Conservation (phyloP, 2,113 vertebrate species). For the Gavia stellata region DNA sequence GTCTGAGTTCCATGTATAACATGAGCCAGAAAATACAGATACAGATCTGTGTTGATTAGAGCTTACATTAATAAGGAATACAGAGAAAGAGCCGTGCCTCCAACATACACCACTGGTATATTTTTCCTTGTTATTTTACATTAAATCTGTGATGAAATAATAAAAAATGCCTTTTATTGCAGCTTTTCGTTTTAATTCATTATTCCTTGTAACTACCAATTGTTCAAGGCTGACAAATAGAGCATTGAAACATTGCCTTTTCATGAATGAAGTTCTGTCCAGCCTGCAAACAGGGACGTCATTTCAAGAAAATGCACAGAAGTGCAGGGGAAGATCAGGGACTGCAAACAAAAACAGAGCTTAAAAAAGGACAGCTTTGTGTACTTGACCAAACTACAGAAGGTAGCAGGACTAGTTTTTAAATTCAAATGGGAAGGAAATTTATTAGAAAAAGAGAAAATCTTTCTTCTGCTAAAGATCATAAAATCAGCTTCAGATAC, state of each 20-base stretch:
- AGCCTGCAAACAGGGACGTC: background rate
- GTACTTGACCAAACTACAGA: background rate
- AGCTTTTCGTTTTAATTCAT: background rate
- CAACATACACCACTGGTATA: background rate
- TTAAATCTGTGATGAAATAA: background rate
- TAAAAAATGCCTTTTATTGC: background rate
- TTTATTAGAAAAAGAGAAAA: background rate
- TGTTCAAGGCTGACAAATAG: conserved; percentile 54
- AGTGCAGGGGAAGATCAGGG: background rate
- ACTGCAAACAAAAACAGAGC: background rate
- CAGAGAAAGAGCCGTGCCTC: background rate
- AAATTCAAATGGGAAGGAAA: background rate
- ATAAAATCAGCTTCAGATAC: background rate
- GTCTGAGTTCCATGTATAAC: background rate
- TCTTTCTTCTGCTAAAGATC: background rate
- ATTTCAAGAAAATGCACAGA: background rate
- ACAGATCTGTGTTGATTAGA: background rate
- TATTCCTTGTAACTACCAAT: background rate
- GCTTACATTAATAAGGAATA: background rate
- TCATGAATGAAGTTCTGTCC: conserved; percentile 60
- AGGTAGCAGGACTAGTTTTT: background rate
- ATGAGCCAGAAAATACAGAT: background rate
- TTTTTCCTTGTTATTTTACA: background rate
- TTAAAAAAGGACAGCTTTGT: background rate
- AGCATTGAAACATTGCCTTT: conserved; percentile 56